These are phyloP conservation scores for Ferdinandea cuprea DNA, from an alignment of 2,888 invertebrate species.

Conservation along the genomic window DNA sequence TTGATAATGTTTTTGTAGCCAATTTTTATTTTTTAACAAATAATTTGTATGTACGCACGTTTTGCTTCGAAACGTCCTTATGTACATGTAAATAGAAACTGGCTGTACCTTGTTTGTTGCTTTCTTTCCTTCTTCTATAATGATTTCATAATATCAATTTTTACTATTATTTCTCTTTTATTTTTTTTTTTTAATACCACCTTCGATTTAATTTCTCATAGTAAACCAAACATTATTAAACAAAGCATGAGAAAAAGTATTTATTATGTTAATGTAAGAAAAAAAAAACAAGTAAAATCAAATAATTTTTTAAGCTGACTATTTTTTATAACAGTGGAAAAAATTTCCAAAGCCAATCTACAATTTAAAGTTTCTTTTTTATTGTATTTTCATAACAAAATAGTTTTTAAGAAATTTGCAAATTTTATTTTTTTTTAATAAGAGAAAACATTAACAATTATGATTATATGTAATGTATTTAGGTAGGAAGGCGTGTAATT, in stretches of 20 bases:
- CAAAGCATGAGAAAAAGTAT: slow-evolving; percentile 25
- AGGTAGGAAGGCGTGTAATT: no score
- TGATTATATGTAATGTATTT: no score
- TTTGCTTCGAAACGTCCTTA: slow-evolving; percentile 53
- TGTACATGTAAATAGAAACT: slow-evolving; percentile 53
- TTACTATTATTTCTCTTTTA: background rate
- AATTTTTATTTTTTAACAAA: slow-evolving; percentile 28
- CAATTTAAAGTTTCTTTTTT: no score
- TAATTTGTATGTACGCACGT: slow-evolving; percentile 69
- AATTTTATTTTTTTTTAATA: no score
- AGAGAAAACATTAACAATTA: no score
- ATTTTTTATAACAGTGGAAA: background rate
- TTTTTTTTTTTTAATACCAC: background rate
- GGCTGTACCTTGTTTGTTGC: slow-evolving; percentile 52
- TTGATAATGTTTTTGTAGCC: slow-evolving; percentile 57
- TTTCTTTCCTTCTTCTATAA: slow-evolving; percentile 23
- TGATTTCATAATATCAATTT: slow-evolving; percentile 11
- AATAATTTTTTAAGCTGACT: background rate
- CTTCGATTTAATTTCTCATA: slow-evolving; percentile 1
- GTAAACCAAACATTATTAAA: background rate
- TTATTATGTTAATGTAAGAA: slow-evolving; percentile 2
- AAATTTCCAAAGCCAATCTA: background rate
- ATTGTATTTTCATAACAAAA: no score
- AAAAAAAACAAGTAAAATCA: slow-evolving; percentile 11
- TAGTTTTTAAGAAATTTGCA: no score